These are phyloP conservation scores for Ahaetulla prasina DNA, from an alignment of 2,113 vertebrate genomes.

Conservation along the genomic window DNA sequence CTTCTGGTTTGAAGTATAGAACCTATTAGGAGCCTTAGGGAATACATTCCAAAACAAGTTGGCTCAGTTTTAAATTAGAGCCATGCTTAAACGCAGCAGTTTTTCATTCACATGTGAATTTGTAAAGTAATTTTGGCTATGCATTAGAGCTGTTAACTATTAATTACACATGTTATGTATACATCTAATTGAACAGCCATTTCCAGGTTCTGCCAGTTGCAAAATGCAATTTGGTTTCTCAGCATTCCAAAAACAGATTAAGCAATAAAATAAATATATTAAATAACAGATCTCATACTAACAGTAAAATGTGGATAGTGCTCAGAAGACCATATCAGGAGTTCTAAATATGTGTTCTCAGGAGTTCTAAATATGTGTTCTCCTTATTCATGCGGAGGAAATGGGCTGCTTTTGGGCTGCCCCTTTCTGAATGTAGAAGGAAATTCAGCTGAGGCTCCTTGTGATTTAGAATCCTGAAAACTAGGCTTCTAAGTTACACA, in stretches of 20 bases:
- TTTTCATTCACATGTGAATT: neutral
- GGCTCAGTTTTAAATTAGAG: neutral
- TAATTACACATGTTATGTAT: neutral
- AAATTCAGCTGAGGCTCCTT: neutral
- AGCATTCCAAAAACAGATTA: neutral
- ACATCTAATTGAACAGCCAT: neutral
- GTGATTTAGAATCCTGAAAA: neutral
- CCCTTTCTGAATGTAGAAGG: neutral
- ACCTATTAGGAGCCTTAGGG: neutral
- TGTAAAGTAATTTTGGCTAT: neutral
- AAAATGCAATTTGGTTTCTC: neutral
- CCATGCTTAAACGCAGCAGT: neutral
- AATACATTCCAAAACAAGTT: constrained; percentile 8
- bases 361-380: neutral
- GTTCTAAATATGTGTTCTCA: neutral
- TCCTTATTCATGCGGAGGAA: neutral
- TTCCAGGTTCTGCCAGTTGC: neutral
- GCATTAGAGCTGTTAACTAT: neutral
- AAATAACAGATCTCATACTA: neutral
- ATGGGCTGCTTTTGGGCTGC: neutral
- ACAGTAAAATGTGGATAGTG: neutral
- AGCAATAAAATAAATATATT: neutral
- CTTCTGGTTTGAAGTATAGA: constrained; percentile 15
- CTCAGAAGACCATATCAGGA: neutral
- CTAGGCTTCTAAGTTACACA: neutral